These are phyloP conservation scores for Pogonus chalceus DNA, from an alignment of 1,140 invertebrate species.

Conservation along the genomic window DNA sequence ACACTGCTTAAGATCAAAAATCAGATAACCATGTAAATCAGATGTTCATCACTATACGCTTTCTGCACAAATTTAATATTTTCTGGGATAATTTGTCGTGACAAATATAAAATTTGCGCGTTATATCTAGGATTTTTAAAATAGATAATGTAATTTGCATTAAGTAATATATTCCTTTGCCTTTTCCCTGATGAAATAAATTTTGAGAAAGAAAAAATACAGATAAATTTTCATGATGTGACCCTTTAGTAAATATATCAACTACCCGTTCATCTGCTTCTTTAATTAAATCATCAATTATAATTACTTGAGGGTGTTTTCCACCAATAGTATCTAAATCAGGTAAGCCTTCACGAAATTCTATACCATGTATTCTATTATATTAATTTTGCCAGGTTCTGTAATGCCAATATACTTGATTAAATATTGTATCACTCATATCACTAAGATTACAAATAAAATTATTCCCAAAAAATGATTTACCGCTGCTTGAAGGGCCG, in stretches of 20 bases:
- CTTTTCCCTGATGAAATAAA: constrained; percentile 34
- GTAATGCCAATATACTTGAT: no score
- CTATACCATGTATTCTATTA: neutral
- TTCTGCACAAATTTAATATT: constrained; percentile 33
- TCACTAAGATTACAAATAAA: no score
- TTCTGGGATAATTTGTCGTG: constrained; percentile 29
- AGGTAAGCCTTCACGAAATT: constrained; percentile 21
- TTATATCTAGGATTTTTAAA: constrained; percentile 36
- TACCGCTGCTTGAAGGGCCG: no score
- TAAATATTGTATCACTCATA: no score
- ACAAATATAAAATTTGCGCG: constrained; percentile 32
- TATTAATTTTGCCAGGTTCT: neutral
- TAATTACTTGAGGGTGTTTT: constrained; percentile 21
- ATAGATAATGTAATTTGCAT: constrained; percentile 32
- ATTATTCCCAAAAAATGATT: no score
- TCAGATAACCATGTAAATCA: constrained; percentile 28
- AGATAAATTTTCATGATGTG: constrained; percentile 33
- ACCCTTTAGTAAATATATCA: constrained; percentile 35
- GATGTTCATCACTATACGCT: constrained; percentile 29
- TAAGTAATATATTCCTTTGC: constrained; percentile 30
- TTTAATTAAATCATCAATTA: constrained; percentile 35
- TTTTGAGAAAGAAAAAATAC: constrained; percentile 37
- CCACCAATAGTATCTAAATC: constrained; percentile 26
- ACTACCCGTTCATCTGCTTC: constrained; percentile 29
- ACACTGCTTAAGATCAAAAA: constrained; percentile 7